These are phyloP conservation scores for Ephialtes manifestator DNA, from an alignment of 2,888 invertebrate species.

Conservation along the genomic window DNA sequence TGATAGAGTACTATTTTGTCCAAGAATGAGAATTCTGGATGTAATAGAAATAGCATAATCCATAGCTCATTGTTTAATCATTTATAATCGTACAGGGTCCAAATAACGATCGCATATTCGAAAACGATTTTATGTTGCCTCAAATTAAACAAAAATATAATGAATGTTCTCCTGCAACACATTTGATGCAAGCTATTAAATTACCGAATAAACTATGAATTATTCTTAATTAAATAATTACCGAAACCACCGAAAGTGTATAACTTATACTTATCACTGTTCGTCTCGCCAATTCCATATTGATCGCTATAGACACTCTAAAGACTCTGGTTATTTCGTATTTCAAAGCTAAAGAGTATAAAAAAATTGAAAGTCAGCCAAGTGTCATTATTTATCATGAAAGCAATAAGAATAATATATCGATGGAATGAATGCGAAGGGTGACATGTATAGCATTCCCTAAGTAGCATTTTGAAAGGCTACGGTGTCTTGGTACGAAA, in stretches of 20 bases:
- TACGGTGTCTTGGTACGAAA: background rate
- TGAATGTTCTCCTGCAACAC: too few relatives aligned
- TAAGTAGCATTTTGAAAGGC: conserved; percentile 41
- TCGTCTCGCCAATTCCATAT: background rate
- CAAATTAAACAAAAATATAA: too few relatives aligned
- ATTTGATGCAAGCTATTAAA: too few relatives aligned
- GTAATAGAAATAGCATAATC: too few relatives aligned
- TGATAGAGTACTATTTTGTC: too few relatives aligned
- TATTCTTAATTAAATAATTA: background rate
- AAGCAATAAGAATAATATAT: conserved; percentile 26
- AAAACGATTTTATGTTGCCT: too few relatives aligned
- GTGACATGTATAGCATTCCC: background rate
- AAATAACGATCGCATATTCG: too few relatives aligned
- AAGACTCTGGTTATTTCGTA: background rate
- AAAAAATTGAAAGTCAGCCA: conserved; percentile 17
- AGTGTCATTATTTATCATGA: conserved; percentile 31
- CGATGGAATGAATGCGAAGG: conserved; percentile 33
- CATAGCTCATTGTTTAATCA: too few relatives aligned
- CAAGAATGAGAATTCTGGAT: too few relatives aligned
- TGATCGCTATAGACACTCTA: background rate
- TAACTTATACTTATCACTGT: background rate
- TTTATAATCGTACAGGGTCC: too few relatives aligned
- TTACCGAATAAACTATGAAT: too few relatives aligned
- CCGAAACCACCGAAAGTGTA: background rate
- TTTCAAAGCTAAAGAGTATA: background rate